Evolutionary conservation across 1,140 invertebrate genomes (phyloP).

Genomic region (Cyphomyrmex costatus): DNA sequence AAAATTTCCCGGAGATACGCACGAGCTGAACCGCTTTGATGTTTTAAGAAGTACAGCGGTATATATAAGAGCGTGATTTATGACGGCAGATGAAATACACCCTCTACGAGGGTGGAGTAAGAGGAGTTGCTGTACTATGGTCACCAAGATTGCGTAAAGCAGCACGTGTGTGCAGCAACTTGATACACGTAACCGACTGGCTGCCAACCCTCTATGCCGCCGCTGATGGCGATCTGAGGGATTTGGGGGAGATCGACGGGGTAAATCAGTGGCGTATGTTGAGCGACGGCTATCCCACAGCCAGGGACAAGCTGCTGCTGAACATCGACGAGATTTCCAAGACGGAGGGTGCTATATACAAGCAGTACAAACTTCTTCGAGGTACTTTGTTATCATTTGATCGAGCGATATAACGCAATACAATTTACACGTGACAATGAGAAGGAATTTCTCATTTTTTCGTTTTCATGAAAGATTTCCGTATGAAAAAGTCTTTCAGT

Average conservation of each 20-base stretch:
- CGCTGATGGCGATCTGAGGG: constrained; percentile 86
- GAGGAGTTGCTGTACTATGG: constrained; percentile 90
- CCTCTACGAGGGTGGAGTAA: constrained; percentile 91
- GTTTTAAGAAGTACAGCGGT: neutral
- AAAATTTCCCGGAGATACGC: constrained; percentile 1
- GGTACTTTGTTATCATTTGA: constrained; percentile 78
- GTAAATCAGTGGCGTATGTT: constrained; percentile 88
- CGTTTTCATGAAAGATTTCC: no score
- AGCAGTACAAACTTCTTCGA: constrained; percentile 86
- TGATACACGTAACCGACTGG: constrained; percentile 92
- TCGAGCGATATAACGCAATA: neutral
- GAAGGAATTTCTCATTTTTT: no score
- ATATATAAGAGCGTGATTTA: constrained; percentile 28
- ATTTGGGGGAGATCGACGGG: constrained; percentile 88
- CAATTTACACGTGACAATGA: neutral
- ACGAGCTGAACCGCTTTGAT: neutral
- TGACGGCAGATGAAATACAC: constrained; percentile 89
- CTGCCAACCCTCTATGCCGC: constrained; percentile 89
- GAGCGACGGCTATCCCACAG: constrained; percentile 73
- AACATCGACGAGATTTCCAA: constrained; percentile 86
- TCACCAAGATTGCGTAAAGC: constrained; percentile 86
- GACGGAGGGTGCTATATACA: constrained; percentile 85
- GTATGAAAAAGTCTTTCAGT: neutral
- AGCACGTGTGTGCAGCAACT: constrained; percentile 85
- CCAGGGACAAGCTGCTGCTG: constrained; percentile 82